Base-by-base conservation (phyloP, 2,888 invertebrate genomes). In the Orthosia gothica region DNA sequence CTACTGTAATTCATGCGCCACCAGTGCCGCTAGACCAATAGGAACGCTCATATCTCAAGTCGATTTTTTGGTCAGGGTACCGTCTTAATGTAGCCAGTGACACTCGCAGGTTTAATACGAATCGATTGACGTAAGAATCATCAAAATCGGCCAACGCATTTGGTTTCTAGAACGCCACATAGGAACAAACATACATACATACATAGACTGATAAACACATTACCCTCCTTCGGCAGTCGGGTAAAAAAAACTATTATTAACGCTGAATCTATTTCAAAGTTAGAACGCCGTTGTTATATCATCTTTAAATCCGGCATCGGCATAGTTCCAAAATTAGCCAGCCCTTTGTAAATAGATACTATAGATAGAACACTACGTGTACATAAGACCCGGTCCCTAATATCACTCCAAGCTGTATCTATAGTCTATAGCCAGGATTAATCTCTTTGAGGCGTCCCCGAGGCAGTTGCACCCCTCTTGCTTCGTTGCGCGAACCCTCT, bases 361-460 rank as follows among this genome's bases (percentile, higher is more conserved):
- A 70, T 55, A 75, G 32, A 66, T 75, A 70, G 57, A 47, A 23
- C 16, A 26, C 18, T 68, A 55, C 26, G 74, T 55, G 16, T 70
- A 66, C 13, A 49, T 71, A 66, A 73, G 49, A 54, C 26, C 63
- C 61, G 55, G 13, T 71, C 75, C 58, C 40, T 75, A 59, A 65
- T 71, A 75, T 75, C 62, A 74, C 50, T 79, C 12, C 16, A 20
- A 69, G 54, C 68, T 80, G 47, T 79, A 61, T 80, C 40, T 79
- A 61, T 26, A 69, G 47, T 66, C 65, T 62, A 57, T 63, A 70
- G 40, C 52, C 55, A 52, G 69, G 58, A 83, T 83, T 83, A 83
- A 83, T 79, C 85, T 79, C 85, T 79, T 82, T 82, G 74, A 82
- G 73, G 64, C 65, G 55, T 74, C 70, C 61, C 62, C 13, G 62